Evolutionary conservation across 2,113 vertebrate genomes (phyloP).

Genomic region (Phaethon lepturus): DNA sequence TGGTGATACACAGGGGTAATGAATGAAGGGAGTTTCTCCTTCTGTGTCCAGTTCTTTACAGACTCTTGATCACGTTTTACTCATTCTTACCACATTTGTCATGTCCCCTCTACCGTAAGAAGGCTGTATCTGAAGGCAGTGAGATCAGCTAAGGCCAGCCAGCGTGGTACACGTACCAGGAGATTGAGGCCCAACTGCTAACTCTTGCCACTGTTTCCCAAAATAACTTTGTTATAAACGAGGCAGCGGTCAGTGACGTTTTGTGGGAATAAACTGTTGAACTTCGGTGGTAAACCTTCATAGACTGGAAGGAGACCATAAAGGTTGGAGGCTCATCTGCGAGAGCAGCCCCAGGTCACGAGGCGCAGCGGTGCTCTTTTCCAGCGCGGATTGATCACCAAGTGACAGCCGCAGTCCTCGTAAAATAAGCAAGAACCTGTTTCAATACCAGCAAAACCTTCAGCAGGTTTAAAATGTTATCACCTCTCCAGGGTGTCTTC

Average conservation of each 20-base stretch:
- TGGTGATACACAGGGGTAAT: not conserved
- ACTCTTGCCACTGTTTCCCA: not conserved
- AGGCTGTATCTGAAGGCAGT: not conserved
- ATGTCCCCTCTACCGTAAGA: not conserved
- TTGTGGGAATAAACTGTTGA: not conserved
- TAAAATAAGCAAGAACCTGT: not conserved
- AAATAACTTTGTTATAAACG: not conserved
- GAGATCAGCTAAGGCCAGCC: not conserved
- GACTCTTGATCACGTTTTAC: not conserved
- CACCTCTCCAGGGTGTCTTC: not conserved
- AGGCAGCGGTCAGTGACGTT: not conserved
- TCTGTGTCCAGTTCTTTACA: not conserved
- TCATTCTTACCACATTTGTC: not conserved
- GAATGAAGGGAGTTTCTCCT: not conserved
- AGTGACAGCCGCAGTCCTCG: not conserved
- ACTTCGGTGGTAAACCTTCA: accelerated
- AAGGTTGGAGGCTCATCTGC: not conserved
- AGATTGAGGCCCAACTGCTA: not conserved
- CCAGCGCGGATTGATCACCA: accelerated
- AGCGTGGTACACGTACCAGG: not conserved
- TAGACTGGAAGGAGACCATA: not conserved
- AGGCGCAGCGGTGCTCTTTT: not conserved
- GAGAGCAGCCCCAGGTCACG: not conserved
- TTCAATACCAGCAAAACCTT: not conserved
- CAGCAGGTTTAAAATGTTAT: not conserved